These are phyloP conservation scores for Biston betularia DNA, from an alignment of 2,888 invertebrate genomes.

Conservation along the genomic window DNA sequence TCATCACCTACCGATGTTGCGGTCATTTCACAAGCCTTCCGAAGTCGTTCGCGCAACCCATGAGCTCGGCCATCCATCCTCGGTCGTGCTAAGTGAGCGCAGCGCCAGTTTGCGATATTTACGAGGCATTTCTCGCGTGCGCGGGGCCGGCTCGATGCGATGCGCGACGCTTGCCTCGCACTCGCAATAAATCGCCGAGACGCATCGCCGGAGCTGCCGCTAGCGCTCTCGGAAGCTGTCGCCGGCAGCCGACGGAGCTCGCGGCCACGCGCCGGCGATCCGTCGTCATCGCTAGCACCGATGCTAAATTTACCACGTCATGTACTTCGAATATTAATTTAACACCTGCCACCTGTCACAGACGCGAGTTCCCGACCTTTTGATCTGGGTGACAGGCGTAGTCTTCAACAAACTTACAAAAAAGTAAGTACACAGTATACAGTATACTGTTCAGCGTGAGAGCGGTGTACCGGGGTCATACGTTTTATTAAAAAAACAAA, in stretches of 20 bases:
- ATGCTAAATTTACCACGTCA: too few species aligned
- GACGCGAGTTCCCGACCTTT: too few species aligned
- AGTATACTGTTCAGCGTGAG: too few species aligned
- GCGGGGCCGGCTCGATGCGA: constrained; percentile 1
- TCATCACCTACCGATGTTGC: neutral
- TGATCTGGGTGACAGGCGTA: too few species aligned
- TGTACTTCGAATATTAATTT: too few species aligned
- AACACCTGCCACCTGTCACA: too few species aligned
- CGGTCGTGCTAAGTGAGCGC: constrained; percentile 4
- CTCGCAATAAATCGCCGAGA: constrained; percentile 20
- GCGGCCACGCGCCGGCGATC: constrained; percentile 4
- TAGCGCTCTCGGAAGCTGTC: constrained; percentile 10
- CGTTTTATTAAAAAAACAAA: too few species aligned
- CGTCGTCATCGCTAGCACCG: neutral
- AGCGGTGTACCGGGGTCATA: too few species aligned
- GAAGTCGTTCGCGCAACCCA: neutral
- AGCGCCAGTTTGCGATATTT: constrained; percentile 23
- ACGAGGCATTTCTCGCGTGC: constrained; percentile 14
- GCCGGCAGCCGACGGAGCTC: neutral
- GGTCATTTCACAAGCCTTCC: neutral
- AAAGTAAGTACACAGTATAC: too few species aligned
- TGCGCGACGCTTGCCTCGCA: constrained; percentile 2
- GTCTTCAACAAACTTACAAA: too few species aligned
- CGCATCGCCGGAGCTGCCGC: constrained; percentile 6
- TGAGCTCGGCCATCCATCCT: neutral